Evolutionary conservation across 1,140 invertebrate species (phyloP).

Genomic region (Tribolium madens): DNA sequence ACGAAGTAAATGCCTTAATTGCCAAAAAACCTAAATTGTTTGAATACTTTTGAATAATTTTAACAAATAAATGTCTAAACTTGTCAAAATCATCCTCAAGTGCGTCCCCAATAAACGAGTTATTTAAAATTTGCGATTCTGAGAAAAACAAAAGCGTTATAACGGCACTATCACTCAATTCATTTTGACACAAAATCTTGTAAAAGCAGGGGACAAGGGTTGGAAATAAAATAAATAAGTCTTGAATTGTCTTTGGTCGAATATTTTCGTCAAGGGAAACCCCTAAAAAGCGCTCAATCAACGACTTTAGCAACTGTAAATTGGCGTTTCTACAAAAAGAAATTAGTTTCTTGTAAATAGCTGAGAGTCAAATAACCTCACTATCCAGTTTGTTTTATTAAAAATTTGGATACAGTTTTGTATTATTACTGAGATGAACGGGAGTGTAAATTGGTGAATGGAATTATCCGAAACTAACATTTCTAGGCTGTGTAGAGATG

Average conservation of each 20-base stretch:
- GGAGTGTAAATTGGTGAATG: conserved; percentile 48
- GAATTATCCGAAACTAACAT: conserved; percentile 53
- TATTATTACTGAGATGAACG: conserved; percentile 43
- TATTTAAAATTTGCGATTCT: conserved; percentile 50
- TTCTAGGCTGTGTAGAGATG: conserved; percentile 52
- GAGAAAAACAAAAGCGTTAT: conserved; percentile 53
- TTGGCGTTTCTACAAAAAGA: conserved; percentile 53
- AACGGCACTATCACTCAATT: conserved; percentile 47
- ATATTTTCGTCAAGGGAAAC: conserved; percentile 43
- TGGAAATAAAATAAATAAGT: conserved; percentile 52
- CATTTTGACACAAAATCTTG: conserved; percentile 18
- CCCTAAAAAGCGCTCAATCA: conserved; percentile 54
- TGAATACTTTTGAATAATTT: conserved; percentile 47
- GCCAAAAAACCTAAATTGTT: conserved; percentile 53
- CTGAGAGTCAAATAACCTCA: conserved; percentile 34
- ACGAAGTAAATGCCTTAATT: conserved; percentile 43
- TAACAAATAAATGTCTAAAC: conserved; percentile 49
- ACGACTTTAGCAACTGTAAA: conserved; percentile 50
- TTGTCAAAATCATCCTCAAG: conserved; percentile 22
- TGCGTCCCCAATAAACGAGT: background rate
- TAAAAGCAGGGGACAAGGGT: conserved; percentile 42
- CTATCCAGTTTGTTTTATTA: conserved; percentile 49
- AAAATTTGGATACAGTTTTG: conserved; percentile 50
- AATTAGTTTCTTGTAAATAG: background rate
- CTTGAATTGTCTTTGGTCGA: conserved; percentile 51